Conservation (phyloP, 2,797 vertebrate species). For the Channallabes apus region DNA sequence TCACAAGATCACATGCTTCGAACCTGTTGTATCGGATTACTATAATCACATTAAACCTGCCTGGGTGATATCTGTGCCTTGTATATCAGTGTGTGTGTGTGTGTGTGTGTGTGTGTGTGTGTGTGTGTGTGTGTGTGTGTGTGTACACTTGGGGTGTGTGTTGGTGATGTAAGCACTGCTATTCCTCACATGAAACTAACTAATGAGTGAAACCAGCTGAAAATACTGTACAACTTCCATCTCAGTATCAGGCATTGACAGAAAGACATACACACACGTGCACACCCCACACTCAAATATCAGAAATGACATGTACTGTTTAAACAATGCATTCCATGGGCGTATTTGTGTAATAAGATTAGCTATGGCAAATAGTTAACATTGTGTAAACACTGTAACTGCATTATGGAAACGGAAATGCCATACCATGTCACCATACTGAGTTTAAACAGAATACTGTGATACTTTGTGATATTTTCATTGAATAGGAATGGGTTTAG, state of each 20-base stretch:
- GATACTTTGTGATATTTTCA: not conserved
- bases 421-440: not conserved
- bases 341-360: conserved; percentile 30
- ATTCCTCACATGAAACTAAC: conserved; percentile 71
- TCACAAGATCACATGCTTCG: not conserved
- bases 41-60: conserved; percentile 17
- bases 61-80: conserved; percentile 1
- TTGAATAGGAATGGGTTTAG: not conserved
- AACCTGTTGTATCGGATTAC: conserved; percentile 11
- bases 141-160: conserved; percentile 20
- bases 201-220: conserved; percentile 64
- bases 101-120: conserved; percentile 17
- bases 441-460: not conserved
- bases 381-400: not conserved
- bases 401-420: not conserved
- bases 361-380: conserved; percentile 18
- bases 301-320: conserved; percentile 15
- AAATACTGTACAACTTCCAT: conserved; percentile 64
- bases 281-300: not conserved
- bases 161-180: conserved; percentile 29
- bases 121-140: not conserved
- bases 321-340: conserved; percentile 30
- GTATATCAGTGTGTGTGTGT: not conserved
- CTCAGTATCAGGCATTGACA: conserved; percentile 43
- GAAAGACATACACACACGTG: conserved; percentile 12